phyloP scores from a whole-genome alignment of 2,113 vertebrate genomes.

The Orientallactaga bullata region DNA sequence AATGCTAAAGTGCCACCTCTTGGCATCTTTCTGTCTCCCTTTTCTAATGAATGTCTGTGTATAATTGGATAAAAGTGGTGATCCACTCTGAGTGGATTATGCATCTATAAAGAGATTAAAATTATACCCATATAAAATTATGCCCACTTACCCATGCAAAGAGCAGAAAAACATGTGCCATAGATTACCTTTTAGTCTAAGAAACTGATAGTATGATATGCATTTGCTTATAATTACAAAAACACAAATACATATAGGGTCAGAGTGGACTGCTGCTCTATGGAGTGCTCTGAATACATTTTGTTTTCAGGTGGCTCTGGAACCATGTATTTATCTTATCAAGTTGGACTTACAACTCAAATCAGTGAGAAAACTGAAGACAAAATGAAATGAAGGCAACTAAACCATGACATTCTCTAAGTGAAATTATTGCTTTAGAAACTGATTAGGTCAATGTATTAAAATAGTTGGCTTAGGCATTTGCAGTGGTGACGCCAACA shows the following conservation, averaged over 20 bases:
- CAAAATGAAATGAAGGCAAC: neutral
- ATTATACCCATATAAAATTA: neutral
- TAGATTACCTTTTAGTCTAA: neutral
- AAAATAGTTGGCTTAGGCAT: no score
- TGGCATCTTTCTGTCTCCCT: no score
- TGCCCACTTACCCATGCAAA: neutral
- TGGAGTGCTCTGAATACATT: neutral
- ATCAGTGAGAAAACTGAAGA: slow-evolving; percentile 34
- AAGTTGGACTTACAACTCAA: neutral
- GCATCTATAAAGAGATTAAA: neutral
- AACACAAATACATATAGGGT: neutral
- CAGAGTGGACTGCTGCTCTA: neutral
- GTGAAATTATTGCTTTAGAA: neutral
- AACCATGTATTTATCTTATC: neutral
- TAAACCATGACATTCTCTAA: neutral
- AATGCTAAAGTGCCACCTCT: no score
- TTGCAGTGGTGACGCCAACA: no score
- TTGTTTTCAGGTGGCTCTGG: neutral
- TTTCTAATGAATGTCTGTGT: neutral
- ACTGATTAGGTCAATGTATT: no score
- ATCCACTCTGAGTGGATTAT: neutral
- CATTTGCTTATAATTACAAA: neutral
- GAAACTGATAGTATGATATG: neutral
- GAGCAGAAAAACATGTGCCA: neutral
- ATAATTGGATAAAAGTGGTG: neutral